Base-by-base conservation (phyloP, 1,140 invertebrate genomes). In the Drosophila melanica region DNA sequence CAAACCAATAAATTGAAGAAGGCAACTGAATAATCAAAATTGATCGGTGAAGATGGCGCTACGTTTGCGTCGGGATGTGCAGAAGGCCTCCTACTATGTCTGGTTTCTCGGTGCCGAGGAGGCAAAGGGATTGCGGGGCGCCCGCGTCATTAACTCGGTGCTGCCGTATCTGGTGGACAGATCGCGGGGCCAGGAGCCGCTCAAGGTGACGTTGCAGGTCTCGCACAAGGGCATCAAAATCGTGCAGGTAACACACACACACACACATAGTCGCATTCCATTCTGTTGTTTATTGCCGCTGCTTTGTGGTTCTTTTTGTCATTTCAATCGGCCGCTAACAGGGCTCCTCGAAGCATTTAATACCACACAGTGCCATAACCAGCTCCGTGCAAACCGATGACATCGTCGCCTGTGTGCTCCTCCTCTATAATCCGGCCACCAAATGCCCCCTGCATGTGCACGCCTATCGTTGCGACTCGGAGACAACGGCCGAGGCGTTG, bases 81-180 rank as follows among this genome's bases (percentile, higher is more conserved):
- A 98, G 93, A 98, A 98, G 92, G 97, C 97, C 48, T 98, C 98
- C 35, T 99, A 98, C 93, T 99, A 99, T 93, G 98, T 99, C 48
- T 98, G 98, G 97, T 99, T 99, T 93, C 94, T 99, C 76, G 98
- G 98, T 18, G 98, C 98, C 77, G 97, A 98, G 93, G 98, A 99
- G 93, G 96, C 97, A 33, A 95, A 97, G 79, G 98, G 97, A 12
- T 94, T 99, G 68, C 93, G 97, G 11, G 97, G 98, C 50, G 93
- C 94, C 10, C 95, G 96, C 75, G 96, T 95, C 80, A 95, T 97
- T 1, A 92, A 96, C 27, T 96, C 97, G 1, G 97, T 97, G 41
- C 95, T 99, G 76, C 93, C 95, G 62, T 95, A 97, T 79, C 93
- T 99, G 64, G 94, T 98, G 68, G 95, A 97, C 87, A 94, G 96